phyloP scores from a whole-genome alignment of 2,113 vertebrate species.

The Tenebrosternarchus preto region DNA sequence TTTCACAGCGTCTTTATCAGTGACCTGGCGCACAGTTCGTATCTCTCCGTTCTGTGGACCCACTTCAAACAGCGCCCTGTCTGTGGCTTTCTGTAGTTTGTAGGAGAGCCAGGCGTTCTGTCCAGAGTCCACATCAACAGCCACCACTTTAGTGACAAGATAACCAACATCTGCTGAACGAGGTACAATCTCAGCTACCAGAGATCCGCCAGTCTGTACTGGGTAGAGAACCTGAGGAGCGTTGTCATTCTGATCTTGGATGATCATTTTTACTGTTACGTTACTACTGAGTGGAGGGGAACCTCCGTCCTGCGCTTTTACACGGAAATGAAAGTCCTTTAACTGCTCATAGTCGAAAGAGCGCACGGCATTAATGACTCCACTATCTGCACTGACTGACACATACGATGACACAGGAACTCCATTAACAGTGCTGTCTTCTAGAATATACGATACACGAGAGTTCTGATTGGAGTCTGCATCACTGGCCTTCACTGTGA shows the following conservation, averaged over 20 bases:
- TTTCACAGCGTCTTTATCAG: conserved; percentile 54
- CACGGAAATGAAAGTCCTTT: conserved; percentile 33
- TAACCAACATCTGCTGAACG: conserved; percentile 52
- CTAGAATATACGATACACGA: conserved; percentile 58
- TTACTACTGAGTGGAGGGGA: conserved; percentile 45
- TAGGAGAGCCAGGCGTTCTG: conserved; percentile 54
- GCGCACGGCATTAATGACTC: conserved; percentile 48
- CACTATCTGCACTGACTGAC: conserved; percentile 63
- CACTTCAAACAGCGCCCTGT: conserved; percentile 54
- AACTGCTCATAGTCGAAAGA: conserved; percentile 64
- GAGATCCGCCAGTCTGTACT: conserved; percentile 35
- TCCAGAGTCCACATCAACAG: conserved; percentile 52
- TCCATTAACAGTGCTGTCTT: conserved; percentile 35
- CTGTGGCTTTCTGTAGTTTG: conserved; percentile 47
- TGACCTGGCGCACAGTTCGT: conserved; percentile 47
- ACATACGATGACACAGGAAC: conserved; percentile 59
- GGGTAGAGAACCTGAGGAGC: conserved; percentile 36
- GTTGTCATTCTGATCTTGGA: conserved; percentile 57
- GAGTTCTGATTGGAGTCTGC: conserved; percentile 65
- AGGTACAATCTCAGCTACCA: conserved; percentile 51
- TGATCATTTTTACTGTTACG: conserved; percentile 27
- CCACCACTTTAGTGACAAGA: conserved; percentile 53
- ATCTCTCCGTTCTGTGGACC: conserved; percentile 52
- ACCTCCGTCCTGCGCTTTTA: conserved; percentile 55
- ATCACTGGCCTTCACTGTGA: conserved; percentile 51